Conservation (phyloP, 2,113 vertebrate species). For the Myrmophylax atrothorax region DNA sequence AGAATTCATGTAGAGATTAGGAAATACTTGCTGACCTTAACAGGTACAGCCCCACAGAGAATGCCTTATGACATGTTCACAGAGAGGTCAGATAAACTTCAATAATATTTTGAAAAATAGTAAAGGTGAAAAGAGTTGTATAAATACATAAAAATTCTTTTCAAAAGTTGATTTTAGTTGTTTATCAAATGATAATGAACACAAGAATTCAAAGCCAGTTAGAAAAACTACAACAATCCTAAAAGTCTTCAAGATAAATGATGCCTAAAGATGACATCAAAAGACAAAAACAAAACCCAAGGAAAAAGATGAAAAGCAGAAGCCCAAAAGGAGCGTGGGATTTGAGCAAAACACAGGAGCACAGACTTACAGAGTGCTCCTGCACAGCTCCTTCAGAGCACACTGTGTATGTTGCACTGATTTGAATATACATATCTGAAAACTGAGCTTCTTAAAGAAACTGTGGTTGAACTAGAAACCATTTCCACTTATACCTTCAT, state of each 20-base stretch:
- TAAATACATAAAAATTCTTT: not conserved
- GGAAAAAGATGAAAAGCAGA: not conserved
- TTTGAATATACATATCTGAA: not conserved
- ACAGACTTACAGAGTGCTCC: not conserved
- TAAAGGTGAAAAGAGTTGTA: not conserved
- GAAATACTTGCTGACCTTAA: not conserved
- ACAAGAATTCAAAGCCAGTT: not conserved
- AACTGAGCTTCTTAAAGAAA: not conserved
- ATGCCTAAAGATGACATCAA: not conserved
- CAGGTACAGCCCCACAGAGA: not conserved
- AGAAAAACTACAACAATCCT: not conserved
- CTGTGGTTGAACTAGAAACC: not conserved
- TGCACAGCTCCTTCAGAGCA: not conserved
- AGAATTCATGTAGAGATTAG: not conserved
- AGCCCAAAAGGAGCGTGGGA: not conserved
- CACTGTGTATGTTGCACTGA: rapidly evolving
- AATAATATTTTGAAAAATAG: not conserved
- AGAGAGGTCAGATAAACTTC: not conserved
- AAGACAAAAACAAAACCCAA: not conserved
- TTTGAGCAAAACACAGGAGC: not conserved
- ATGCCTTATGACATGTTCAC: not conserved
- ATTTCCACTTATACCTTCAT: not conserved
- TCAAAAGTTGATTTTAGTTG: not conserved
- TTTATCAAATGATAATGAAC: not conserved
- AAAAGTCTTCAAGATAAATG: not conserved